These are phyloP conservation scores for Acleris literana DNA, from an alignment of 2,888 invertebrate genomes.

Conservation along the genomic window DNA sequence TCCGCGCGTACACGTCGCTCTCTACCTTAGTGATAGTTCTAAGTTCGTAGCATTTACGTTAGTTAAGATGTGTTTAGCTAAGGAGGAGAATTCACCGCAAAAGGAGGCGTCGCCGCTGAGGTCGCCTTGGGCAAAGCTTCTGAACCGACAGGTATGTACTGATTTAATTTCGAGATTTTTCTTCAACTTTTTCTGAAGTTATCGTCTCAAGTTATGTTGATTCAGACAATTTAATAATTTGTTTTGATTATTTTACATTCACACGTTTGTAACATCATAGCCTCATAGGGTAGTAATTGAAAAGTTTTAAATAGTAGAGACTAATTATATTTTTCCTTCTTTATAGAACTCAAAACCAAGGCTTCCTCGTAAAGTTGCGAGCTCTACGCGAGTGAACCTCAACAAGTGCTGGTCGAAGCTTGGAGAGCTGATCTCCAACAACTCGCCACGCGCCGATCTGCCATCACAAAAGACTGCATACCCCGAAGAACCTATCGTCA, in stretches of 20 bases:
- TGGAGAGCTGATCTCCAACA: slow-evolving; percentile 81
- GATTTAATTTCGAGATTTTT: slow-evolving; percentile 38
- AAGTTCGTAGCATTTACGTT: slow-evolving; percentile 64
- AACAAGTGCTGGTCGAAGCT: slow-evolving; percentile 87
- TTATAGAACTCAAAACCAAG: slow-evolving; percentile 83
- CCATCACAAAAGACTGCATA: slow-evolving; percentile 78
- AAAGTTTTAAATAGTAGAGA: slow-evolving; percentile 1
- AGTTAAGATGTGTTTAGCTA: slow-evolving; percentile 82
- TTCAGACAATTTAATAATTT: not conserved
- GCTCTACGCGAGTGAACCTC: slow-evolving; percentile 84
- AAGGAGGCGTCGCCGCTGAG: slow-evolving; percentile 75
- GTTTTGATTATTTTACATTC: not conserved
- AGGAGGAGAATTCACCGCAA: slow-evolving; percentile 74
- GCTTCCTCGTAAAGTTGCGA: slow-evolving; percentile 82
- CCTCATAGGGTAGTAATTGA: not conserved
- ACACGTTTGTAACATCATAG: not conserved
- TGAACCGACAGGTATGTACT: slow-evolving; percentile 80
- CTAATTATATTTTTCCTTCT: slow-evolving; percentile 50
- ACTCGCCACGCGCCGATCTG: slow-evolving; percentile 72
- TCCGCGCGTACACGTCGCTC: slow-evolving; percentile 69
- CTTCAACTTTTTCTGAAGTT: slow-evolving; percentile 1
- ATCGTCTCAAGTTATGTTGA: slow-evolving; percentile 9
- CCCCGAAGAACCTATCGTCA: slow-evolving; percentile 69
- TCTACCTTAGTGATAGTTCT: slow-evolving; percentile 60
- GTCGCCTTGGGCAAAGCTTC: slow-evolving; percentile 83